These are phyloP conservation scores for Penaeus vannamei DNA, from an alignment of 1,140 invertebrate species.

Conservation along the genomic window DNA sequence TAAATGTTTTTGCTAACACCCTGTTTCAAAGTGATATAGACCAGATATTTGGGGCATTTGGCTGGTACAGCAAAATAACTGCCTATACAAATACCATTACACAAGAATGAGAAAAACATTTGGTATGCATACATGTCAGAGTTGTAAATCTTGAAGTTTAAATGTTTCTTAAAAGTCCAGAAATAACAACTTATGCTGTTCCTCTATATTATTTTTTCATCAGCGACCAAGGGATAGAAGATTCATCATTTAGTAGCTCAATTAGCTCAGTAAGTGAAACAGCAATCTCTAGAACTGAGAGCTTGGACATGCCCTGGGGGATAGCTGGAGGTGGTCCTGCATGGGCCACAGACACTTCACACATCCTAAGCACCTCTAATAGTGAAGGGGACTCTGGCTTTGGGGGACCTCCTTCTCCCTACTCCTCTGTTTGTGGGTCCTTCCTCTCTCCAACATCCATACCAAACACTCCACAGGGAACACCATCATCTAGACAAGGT, in stretches of 20 bases:
- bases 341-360: slow-evolving; percentile 18
- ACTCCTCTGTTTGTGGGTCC: slow-evolving; percentile 63
- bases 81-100: too few relatives aligned
- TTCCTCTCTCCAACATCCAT: slow-evolving; percentile 52
- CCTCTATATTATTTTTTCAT: slow-evolving; percentile 66
- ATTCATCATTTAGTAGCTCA: slow-evolving; percentile 70
- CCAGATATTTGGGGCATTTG: too few relatives aligned
- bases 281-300: slow-evolving; percentile 60
- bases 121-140: too few relatives aligned
- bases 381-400: slow-evolving; percentile 69
- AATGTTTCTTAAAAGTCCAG: too few relatives aligned
- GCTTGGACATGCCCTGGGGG: slow-evolving; percentile 56
- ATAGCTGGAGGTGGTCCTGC: slow-evolving; percentile 5
- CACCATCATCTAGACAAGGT: slow-evolving; percentile 62
- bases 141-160: too few relatives aligned
- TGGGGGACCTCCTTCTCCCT: slow-evolving; percentile 68
- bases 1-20: slow-evolving; percentile 47
- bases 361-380: slow-evolving; percentile 39
- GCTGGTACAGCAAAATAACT: too few relatives aligned
- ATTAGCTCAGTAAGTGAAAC: slow-evolving; percentile 69
- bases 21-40: too few relatives aligned
- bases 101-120: too few relatives aligned
- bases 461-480: slow-evolving; percentile 59
- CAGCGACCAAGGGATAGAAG: slow-evolving; percentile 70
- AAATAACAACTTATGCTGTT: too few relatives aligned